phyloP scores from a whole-genome alignment of 2,113 vertebrate genomes.

The Cercopithecus mona region DNA sequence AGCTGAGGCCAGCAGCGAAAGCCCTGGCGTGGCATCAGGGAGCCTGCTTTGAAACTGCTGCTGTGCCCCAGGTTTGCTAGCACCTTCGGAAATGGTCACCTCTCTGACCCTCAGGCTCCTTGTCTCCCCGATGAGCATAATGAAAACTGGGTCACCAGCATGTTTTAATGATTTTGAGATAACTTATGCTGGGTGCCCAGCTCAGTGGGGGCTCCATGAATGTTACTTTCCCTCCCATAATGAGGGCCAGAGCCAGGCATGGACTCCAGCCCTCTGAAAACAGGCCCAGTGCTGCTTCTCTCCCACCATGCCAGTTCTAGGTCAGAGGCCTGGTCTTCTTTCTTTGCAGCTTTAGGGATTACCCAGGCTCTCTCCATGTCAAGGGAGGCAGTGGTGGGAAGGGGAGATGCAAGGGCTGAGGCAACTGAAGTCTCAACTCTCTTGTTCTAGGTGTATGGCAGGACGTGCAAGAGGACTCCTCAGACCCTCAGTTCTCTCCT shows the following conservation, averaged over 20 bases:
- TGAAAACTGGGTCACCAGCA: rapidly evolving
- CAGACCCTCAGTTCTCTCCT: neutral
- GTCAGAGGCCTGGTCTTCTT: neutral
- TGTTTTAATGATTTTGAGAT: neutral
- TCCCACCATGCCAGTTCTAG: rapidly evolving
- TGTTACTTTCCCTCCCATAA: neutral
- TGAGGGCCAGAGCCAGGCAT: neutral
- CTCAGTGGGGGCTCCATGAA: rapidly evolving
- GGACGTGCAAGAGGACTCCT: neutral
- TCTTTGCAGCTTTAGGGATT: neutral
- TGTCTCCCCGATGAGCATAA: neutral
- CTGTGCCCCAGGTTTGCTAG: neutral
- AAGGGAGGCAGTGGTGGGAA: neutral
- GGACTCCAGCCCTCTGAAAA: neutral
- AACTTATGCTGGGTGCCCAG: neutral
- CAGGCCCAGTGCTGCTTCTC: rapidly evolving
- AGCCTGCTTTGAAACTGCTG: neutral
- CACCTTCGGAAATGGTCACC: rapidly evolving
- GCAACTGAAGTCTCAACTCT: rapidly evolving
- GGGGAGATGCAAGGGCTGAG: no score
- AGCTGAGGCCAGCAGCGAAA: rapidly evolving
- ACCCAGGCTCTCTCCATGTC: no score
- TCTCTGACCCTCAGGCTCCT: neutral
- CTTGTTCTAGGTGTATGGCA: neutral
- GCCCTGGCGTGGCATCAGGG: rapidly evolving